These are phyloP conservation scores for Strigamia crassipes DNA, from an alignment of 2,888 invertebrate genomes.

Conservation along the genomic window DNA sequence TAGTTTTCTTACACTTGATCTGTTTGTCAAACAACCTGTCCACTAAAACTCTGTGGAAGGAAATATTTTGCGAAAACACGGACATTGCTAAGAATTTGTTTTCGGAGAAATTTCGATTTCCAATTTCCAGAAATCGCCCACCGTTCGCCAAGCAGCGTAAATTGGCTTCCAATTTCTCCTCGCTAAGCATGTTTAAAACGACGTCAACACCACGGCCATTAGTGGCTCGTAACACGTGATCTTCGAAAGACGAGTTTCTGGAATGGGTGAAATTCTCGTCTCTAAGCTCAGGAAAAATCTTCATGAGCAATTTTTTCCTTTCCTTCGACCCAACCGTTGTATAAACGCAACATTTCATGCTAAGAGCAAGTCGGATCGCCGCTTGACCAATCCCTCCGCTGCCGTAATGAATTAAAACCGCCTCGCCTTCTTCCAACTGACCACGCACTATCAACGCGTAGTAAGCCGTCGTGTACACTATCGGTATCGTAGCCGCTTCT, in stretches of 20 bases:
- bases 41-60: constrained; percentile 95
- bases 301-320: background rate
- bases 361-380: constrained; percentile 89
- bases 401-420: constrained; percentile 89
- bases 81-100: constrained; percentile 86
- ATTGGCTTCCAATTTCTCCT: constrained; percentile 91
- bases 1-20: constrained; percentile 72
- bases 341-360: constrained; percentile 84
- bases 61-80: constrained; percentile 90
- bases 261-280: constrained; percentile 87
- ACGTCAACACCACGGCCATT: constrained; percentile 83
- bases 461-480: constrained; percentile 61
- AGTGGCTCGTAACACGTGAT: constrained; percentile 80
- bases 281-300: constrained; percentile 63
- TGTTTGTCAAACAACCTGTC: constrained; percentile 85
- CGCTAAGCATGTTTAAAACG: constrained; percentile 94
- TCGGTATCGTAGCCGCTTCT: constrained; percentile 61
- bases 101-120: constrained; percentile 94
- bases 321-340: constrained; percentile 84
- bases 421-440: constrained; percentile 78
- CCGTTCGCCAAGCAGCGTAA: constrained; percentile 88
- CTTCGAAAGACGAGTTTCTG: constrained; percentile 88
- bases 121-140: constrained; percentile 96
- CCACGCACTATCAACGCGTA: constrained; percentile 91
- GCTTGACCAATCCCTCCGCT: constrained; percentile 97